A percentile compares a stretch with the other conserved stretches of the same genome.
These are phyloP conservation scores for Tenthredo amoena DNA, from an alignment of 2,888 invertebrate species.

Conservation along the genomic window DNA sequence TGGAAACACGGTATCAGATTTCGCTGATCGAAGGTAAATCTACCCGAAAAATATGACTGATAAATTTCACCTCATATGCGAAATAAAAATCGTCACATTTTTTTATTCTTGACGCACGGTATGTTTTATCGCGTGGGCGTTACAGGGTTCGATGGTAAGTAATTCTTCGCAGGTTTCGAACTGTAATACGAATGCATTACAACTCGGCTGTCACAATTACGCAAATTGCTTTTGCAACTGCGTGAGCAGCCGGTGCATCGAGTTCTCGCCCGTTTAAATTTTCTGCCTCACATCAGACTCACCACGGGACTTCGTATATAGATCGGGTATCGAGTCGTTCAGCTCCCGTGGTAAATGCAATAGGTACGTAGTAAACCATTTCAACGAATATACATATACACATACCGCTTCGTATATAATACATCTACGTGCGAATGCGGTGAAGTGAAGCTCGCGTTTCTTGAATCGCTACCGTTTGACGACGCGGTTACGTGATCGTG, in stretches of 20 bases:
- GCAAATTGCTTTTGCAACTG: conserved; percentile 72
- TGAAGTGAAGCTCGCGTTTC: not conserved
- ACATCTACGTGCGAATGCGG: not conserved
- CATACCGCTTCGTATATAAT: not conserved
- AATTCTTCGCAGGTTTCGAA: too few species aligned
- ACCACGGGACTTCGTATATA: not conserved
- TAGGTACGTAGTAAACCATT: not conserved
- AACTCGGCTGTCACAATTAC: conserved; percentile 73
- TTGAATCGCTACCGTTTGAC: conserved; percentile 50
- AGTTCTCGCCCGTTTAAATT: not conserved
- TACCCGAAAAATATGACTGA: too few species aligned
- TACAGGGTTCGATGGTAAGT: too few species aligned
- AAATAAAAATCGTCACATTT: too few species aligned
- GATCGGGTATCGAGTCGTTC: not conserved
- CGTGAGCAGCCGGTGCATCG: conserved; percentile 59
- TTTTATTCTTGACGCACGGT: too few species aligned
- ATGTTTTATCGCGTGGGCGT: too few species aligned
- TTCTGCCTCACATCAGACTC: not conserved
- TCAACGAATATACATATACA: not conserved
- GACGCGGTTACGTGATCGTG: conserved; percentile 40
- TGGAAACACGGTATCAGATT: not conserved
- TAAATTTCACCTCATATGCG: too few species aligned
- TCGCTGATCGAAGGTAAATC: not conserved
- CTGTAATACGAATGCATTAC: not conserved
- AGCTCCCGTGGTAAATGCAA: not conserved